Evolutionary conservation across 2,888 invertebrate genomes (phyloP).

Genomic region (Drosophila algonquin): DNA sequence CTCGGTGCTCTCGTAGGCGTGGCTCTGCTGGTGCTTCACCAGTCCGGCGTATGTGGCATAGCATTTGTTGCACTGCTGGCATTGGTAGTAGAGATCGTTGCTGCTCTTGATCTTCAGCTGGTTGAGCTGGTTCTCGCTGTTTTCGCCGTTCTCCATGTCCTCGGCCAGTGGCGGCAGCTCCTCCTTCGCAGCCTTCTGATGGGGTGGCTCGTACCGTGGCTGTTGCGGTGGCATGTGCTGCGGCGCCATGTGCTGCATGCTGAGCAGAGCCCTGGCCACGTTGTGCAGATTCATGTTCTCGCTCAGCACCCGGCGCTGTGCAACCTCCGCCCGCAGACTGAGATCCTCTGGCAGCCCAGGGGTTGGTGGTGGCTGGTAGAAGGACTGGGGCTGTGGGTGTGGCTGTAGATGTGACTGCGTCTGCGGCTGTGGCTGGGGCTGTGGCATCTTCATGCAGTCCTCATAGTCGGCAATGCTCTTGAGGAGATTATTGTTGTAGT

Average conservation of each 20-base stretch:
- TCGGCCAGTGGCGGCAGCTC: neutral
- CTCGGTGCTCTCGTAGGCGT: conserved; percentile 81
- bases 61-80: conserved; percentile 83
- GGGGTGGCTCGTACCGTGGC: conserved; percentile 3
- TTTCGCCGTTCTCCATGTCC: conserved; percentile 49
- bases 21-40: conserved; percentile 82
- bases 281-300: conserved; percentile 80
- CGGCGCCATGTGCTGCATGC: conserved; percentile 75
- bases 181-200: conserved; percentile 7
- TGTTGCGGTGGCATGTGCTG: conserved; percentile 21
- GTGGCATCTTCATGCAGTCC: conserved; percentile 72
- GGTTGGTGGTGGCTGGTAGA: conserved; percentile 16
- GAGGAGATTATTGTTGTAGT: conserved; percentile 76
- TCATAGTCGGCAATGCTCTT: conserved; percentile 81
- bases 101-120: conserved; percentile 72
- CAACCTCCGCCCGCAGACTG: conserved; percentile 56
- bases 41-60: conserved; percentile 83
- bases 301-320: conserved; percentile 69
- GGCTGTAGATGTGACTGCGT: neutral
- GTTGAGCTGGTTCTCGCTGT: conserved; percentile 47
- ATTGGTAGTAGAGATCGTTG: conserved; percentile 83
- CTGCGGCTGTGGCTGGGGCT: conserved; percentile 27
- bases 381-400: conserved; percentile 3
- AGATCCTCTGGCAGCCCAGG: conserved; percentile 81
- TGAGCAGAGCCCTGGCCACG: conserved; percentile 79